These are phyloP conservation scores for Syrrhaptes paradoxus DNA, from an alignment of 2,113 vertebrate genomes.

Conservation along the genomic window DNA sequence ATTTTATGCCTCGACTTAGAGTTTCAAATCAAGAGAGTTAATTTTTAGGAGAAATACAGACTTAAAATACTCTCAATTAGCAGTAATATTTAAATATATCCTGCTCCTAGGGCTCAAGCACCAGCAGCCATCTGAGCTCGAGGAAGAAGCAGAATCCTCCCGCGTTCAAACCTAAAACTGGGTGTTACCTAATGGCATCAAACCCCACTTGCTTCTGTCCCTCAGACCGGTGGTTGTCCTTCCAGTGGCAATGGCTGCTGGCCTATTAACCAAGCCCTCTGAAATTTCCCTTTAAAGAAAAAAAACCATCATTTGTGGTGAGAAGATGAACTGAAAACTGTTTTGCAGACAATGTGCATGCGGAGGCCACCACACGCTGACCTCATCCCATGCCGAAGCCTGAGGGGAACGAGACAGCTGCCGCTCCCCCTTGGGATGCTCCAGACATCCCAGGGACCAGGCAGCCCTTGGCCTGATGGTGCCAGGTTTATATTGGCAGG, in stretches of 20 bases:
- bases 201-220: not conserved
- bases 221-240: not conserved
- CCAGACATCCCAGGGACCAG: not conserved
- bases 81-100: conserved; percentile 58
- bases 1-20: not conserved
- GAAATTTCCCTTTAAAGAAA: not conserved
- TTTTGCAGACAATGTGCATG: not conserved
- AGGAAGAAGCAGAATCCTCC: conserved; percentile 13
- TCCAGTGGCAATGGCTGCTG: not conserved
- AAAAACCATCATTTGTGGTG: not conserved
- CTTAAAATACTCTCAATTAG: conserved; percentile 46
- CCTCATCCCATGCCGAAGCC: fast-evolving
- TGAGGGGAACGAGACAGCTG: fast-evolving
- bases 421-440: not conserved
- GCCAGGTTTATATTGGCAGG: not conserved
- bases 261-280: not conserved
- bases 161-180: conserved; percentile 15
- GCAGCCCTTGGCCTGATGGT: not conserved
- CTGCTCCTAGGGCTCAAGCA: conserved; percentile 46
- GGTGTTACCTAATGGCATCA: not conserved
- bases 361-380: fast-evolving
- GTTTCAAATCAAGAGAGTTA: conserved; percentile 40
- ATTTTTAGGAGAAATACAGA: conserved; percentile 32
- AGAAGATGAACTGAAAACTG: not conserved
- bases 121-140: not conserved